These are phyloP conservation scores for Labia minor DNA, from an alignment of 2,888 invertebrate genomes.

Conservation along the genomic window DNA sequence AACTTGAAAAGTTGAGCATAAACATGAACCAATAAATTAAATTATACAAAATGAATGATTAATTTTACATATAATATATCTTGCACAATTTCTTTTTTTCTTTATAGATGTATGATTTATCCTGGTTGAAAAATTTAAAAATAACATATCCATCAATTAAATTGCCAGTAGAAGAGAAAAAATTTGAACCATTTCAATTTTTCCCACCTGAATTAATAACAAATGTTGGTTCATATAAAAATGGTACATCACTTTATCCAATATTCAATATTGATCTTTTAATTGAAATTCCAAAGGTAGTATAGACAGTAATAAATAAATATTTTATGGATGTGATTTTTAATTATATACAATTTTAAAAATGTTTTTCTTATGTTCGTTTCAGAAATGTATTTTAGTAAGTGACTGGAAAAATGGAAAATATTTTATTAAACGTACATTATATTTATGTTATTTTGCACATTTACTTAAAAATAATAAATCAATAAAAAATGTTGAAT, in stretches of 20 bases:
- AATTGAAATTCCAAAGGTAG: conserved; percentile 59
- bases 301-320: conserved; percentile 18
- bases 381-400: not conserved
- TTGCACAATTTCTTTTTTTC: not conserved
- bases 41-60: no score
- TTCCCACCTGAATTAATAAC: conserved; percentile 50
- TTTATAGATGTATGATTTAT: conserved; percentile 38
- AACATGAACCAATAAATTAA: no score
- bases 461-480: conserved; percentile 44
- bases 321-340: conserved; percentile 15
- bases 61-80: no score
- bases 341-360: conserved; percentile 13
- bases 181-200: conserved; percentile 45
- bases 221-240: conserved; percentile 56
- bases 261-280: conserved; percentile 55
- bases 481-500: conserved; percentile 36
- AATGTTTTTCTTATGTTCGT: conserved; percentile 17
- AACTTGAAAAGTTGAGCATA: no score
- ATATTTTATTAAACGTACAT: conserved; percentile 67
- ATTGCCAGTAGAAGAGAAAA: conserved; percentile 39
- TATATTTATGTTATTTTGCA: conserved; percentile 62
- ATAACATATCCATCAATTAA: conserved; percentile 47
- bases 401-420: conserved; percentile 48
- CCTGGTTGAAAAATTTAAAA: conserved; percentile 39
- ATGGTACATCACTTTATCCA: conserved; percentile 54